These are phyloP conservation scores for Champsocephalus esox DNA, from an alignment of 2,797 vertebrate species.

Conservation along the genomic window DNA sequence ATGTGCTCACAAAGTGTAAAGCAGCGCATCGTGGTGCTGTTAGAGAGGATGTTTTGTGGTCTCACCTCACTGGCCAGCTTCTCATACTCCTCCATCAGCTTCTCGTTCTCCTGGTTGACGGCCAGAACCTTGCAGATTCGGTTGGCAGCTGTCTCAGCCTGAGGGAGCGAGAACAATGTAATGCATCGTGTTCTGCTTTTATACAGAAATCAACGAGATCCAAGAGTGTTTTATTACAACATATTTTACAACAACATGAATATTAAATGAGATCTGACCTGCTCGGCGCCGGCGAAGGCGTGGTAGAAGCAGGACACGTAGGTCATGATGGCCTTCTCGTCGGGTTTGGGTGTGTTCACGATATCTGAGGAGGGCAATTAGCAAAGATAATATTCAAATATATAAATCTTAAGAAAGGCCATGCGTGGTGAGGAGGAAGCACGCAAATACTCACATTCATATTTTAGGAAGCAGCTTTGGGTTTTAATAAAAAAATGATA, in stretches of 20 bases:
- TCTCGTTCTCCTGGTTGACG: conserved; percentile 95
- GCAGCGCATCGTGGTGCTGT: neutral
- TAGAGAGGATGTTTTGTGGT: conserved; percentile 41
- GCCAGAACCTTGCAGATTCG: conserved; percentile 95
- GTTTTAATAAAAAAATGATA: neutral
- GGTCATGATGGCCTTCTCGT: conserved; percentile 96
- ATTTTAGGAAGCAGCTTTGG: neutral
- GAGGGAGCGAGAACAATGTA: neutral
- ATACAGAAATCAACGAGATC: neutral
- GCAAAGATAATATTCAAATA: neutral
- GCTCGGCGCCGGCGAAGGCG: conserved; percentile 92
- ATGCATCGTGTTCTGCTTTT: too few species aligned
- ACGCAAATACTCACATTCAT: neutral
- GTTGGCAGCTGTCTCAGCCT: conserved; percentile 95
- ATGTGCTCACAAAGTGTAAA: neutral
- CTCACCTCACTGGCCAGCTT: conserved; percentile 94
- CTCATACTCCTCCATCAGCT: conserved; percentile 94
- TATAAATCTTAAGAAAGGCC: too few species aligned
- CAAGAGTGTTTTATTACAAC: neutral
- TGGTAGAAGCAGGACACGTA: conserved; percentile 97
- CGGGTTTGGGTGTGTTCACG: conserved; percentile 94
- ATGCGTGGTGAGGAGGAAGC: neutral
- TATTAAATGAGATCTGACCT: conserved; percentile 75
- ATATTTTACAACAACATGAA: neutral
- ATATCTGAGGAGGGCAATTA: conserved; percentile 83